Evolutionary conservation across 2,113 vertebrate species (phyloP), one percentile per base, ranked within the genome.

Genomic region (Apistogramma diplotaenia): DNA sequence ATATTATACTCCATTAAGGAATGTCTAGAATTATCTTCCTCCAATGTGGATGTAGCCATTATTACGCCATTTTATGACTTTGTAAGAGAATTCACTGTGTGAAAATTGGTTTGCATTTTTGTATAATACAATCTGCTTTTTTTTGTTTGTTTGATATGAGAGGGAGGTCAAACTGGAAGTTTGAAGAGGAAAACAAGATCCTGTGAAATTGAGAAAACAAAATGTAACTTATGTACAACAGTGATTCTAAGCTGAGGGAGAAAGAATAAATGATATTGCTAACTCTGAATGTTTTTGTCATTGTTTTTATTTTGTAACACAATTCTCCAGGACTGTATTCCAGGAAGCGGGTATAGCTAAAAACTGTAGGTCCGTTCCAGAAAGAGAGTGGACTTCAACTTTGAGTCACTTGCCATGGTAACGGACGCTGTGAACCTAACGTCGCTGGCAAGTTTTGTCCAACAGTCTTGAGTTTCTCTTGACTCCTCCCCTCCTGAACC

Each of bases 1-100:
- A 95, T 95, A 96, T 96, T 96, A 96, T 95, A 96, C 95, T 96
- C 95, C 96, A 96, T 96, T 96, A 96, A 96, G 96, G 96, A 96
- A 96, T 96, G 96, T 96, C 94, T 96, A 95, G 95, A 96, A 95
- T 95, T 95, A 96, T 96, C 95, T 96, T 96, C 95, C 95, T 96
- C 95, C 96, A 95, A 96, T 96, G 95, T 96, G 96, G 96, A 96
- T 96, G 95, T 96, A 96, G 95, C 93, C 95, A 95, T 95, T 96
- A 95, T 93, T 94, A 95, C 94, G 93, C 94, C 95, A 96, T 95
- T 95, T 95, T 95, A 95, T 96, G 95, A 96, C 95, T 95, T 96
- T 95, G 95, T 96, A 96, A 96, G 94, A 95, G 94, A 95, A 96
- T 96, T 96, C 96, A 96, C 96, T 96, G 95, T 96, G 96, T 96